Base-by-base conservation (phyloP, 2,888 invertebrate genomes). In the Epinotia ramella region DNA sequence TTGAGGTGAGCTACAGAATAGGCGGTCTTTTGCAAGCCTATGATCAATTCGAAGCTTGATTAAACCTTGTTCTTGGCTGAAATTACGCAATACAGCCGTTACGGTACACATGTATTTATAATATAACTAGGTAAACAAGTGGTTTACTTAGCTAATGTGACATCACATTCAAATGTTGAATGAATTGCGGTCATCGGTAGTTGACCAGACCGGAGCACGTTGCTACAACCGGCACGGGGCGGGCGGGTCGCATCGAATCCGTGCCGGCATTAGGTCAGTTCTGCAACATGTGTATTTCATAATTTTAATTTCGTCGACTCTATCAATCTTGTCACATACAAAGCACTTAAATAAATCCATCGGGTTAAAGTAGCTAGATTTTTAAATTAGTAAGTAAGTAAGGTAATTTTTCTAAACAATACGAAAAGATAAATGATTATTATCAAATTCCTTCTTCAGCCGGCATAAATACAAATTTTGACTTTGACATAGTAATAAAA, bases 101-200 rank as follows among this genome's bases (percentile, higher is more conserved):
- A 40, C 40, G 9, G 40, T 40, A 9, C 40, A 40, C 40, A 40
- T 40, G 9, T 9, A 9, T 40, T 40, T 40, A 40, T 40, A 40
- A 40, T 33, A 33, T 33, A 62, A 62, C n/a, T n/a, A 33, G 62
- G 16, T 16, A 65, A 16, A n/a, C 24, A 24, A 49, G 24, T 11
- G 65, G 53, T 28, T 40, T 40, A 33, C 6, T 12, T 64, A 18
- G 44, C 46, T 60, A 46, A 40, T 18, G 44, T 64, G 64, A 46
- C 46, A 46, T 46, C 64, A 64, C 24, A 65, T n/a, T n/a, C 13
- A 65, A 65, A 65, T 40, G 49, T 49, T 67, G 33, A 67, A 56
- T 40, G 67, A 12, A 67, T 56, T 67, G 67, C 67, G 56, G 56
- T 67, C 67, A 67, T 13, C n/a, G 33, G 56, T 33, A 56, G 56